Conservation (phyloP, 2,797 vertebrate genomes). For the Esox lucius region DNA sequence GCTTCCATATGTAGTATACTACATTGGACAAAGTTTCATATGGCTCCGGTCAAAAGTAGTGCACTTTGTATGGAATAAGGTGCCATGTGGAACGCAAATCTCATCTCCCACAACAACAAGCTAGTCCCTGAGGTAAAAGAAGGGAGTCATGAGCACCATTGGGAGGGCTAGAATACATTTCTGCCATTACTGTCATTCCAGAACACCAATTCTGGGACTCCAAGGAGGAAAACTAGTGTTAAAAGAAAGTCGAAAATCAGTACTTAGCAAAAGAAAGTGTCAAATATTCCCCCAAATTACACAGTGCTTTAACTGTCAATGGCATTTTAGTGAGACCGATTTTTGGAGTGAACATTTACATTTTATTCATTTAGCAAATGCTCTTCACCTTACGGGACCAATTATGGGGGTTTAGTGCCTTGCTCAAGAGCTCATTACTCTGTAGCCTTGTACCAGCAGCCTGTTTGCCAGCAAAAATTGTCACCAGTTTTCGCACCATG, state of each 20-base stretch:
- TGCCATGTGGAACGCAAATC: background rate
- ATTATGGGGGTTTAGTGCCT: no score
- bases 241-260: slow-evolving; percentile 31
- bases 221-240: slow-evolving; percentile 39
- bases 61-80: background rate
- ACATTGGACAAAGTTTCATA: background rate
- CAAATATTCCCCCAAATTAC: slow-evolving; percentile 43
- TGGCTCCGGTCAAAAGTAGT: background rate
- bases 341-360: background rate
- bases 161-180: slow-evolving; percentile 60
- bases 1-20: background rate
- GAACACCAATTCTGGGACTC: slow-evolving; percentile 46
- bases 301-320: slow-evolving; percentile 48
- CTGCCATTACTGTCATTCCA: slow-evolving; percentile 46
- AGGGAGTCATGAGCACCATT: background rate
- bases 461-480: no score
- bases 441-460: no score
- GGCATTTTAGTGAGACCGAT: slow-evolving; percentile 6
- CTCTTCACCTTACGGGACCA: no score
- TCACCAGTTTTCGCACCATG: no score
- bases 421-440: no score
- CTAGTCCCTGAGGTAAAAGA: slow-evolving; percentile 25
- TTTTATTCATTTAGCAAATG: no score
- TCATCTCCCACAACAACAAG: slow-evolving; percentile 62
- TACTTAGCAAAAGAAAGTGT: background rate